A percentile compares a stretch with the other conserved stretches of the same genome.
Conservation (phyloP, 2,797 vertebrate genomes). For the Sciurus carolinensis region DNA sequence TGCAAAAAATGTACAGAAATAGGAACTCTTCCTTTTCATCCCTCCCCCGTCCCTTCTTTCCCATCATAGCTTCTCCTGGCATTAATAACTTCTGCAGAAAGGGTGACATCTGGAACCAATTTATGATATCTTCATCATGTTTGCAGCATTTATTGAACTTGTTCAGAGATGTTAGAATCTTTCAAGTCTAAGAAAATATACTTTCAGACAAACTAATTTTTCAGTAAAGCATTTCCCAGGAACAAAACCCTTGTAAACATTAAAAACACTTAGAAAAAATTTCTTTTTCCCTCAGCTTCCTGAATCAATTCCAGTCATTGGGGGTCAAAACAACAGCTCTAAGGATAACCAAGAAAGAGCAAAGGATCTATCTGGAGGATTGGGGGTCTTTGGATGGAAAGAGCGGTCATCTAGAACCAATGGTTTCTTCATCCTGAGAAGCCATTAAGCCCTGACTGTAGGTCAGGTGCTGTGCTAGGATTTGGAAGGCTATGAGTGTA, state of each 20-base stretch:
- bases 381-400: neutral
- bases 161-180: constrained; percentile 27
- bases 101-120: constrained; percentile 12
- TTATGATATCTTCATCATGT: constrained; percentile 50
- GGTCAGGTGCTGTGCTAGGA: neutral
- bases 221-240: neutral
- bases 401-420: neutral
- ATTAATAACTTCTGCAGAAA: constrained; percentile 60
- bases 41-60: neutral
- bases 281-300: neutral
- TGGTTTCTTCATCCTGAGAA: neutral
- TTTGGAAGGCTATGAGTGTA: neutral
- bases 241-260: neutral
- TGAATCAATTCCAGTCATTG: neutral
- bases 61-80: neutral
- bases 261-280: neutral
- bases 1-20: neutral
- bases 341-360: neutral
- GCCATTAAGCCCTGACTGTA: neutral
- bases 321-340: neutral
- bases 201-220: constrained; percentile 31
- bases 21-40: neutral
- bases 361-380: neutral
- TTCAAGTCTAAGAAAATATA: constrained; percentile 1
- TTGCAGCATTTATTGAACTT: constrained; percentile 41